Conservation (phyloP, 2,113 vertebrate species). For the Sakesphorus luctuosus region DNA sequence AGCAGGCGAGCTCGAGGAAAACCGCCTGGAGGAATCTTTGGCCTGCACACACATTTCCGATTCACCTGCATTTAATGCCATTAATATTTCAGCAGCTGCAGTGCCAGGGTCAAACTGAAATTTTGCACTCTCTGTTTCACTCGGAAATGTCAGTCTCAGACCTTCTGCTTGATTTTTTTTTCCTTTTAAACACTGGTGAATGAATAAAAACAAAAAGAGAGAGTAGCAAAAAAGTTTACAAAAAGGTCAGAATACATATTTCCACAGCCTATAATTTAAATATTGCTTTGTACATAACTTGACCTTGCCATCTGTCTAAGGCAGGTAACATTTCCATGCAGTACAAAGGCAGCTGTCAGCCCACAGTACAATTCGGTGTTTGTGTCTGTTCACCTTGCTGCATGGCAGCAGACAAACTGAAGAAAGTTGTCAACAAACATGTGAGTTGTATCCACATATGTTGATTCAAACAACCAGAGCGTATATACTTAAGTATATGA, state of each 20-base stretch:
- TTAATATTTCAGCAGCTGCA: slow-evolving; percentile 74
- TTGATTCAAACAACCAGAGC: not conserved
- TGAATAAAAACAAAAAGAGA: not conserved
- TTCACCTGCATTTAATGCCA: slow-evolving; percentile 67
- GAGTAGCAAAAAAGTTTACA: not conserved
- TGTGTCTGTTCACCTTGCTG: not conserved
- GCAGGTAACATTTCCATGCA: not conserved
- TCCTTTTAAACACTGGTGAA: not conserved
- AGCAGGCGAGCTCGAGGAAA: not conserved
- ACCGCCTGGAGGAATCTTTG: slow-evolving; percentile 55
- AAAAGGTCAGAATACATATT: slow-evolving; percentile 32
- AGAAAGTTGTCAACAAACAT: not conserved
- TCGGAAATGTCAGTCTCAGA: slow-evolving; percentile 55
- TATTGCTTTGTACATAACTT: not conserved
- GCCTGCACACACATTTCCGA: slow-evolving; percentile 26
- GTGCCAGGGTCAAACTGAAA: slow-evolving; percentile 65
- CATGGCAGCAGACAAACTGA: not conserved
- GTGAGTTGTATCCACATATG: not conserved
- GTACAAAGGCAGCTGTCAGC: not conserved
- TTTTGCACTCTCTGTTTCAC: slow-evolving; percentile 66
- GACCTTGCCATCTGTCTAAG: not conserved
- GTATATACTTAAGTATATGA: not conserved
- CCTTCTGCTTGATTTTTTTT: not conserved
- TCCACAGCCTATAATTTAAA: slow-evolving; percentile 14
- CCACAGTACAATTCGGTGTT: not conserved